Base-by-base conservation (phyloP, 2,113 vertebrate genomes). In the Syrrhaptes paradoxus region DNA sequence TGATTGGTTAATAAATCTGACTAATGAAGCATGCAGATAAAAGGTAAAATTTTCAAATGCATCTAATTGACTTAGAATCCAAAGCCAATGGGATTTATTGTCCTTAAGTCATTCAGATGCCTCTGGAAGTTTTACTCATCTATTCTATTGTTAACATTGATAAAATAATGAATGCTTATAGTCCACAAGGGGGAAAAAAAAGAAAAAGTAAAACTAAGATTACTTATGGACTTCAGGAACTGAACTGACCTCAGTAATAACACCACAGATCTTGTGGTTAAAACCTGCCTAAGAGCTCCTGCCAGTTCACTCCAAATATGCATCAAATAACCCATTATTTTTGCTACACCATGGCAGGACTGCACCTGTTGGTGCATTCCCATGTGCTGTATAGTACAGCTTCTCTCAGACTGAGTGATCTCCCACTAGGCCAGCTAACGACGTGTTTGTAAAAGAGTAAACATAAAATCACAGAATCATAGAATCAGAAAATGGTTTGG, bases 1-100 rank as follows among this genome's bases (percentile, higher is more conserved):
- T 94, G 93, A 96, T 95, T 96, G 95, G 88, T 95, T 96, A 96
- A 95, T 94, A 96, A 96, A 97, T 96, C 90, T 96, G 88, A 94
- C 77, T 94, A 96, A 94, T 95, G 92, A 95, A 95, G 88, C 90
- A 79, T 95, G 61, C n/a, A 96, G 88, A 95, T 96, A 96, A 93
- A 97, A 94, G 86, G 90, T 95, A 96, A 90, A 95, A 94, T 87
- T 93, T 97, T 95, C 90, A 95, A 96, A 97, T 88, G 80, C 79
- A 93, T 86, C 95, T 95, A 93, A 96, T 96, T 96, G 95, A 96
- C 93, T 96, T 95, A 89, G 95, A 95, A 95, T 96, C 79, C 83
- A 93, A 96, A 94, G 58, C 83, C 96, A 94, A 84, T 87, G 92
- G 92, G 93, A 94, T 92, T 94, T 94, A 95, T 94, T 94, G 79